Conservation (phyloP, 2,888 invertebrate species). For the Sylvicola fuscatus region DNA sequence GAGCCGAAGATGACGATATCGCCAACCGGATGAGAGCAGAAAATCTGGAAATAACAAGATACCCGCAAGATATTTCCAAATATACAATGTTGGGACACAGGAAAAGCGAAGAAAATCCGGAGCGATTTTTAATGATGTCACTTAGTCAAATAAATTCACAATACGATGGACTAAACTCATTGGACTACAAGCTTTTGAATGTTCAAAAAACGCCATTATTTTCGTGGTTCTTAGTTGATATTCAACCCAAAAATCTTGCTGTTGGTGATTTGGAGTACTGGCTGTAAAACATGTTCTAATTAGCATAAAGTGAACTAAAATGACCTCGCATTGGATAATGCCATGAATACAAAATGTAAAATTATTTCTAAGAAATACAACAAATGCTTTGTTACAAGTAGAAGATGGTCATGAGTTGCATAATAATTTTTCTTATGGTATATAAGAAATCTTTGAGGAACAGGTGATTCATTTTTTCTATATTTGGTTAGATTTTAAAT, state of each 20-base stretch:
- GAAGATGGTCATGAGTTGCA: no score
- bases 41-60: constrained; percentile 31
- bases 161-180: constrained; percentile 70
- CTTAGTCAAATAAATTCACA: constrained; percentile 65
- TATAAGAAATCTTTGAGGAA: no score
- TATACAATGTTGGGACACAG: constrained; percentile 92
- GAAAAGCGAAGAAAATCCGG: constrained; percentile 76
- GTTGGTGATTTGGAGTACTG: no score
- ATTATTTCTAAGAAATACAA: no score
- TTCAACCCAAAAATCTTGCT: constrained; percentile 30
- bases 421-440: no score
- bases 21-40: constrained; percentile 29
- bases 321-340: no score
- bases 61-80: constrained; percentile 77
- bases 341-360: no score
- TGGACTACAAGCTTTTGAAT: constrained; percentile 53
- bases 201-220: constrained; percentile 50
- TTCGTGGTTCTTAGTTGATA: constrained; percentile 62
- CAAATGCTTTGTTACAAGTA: no score
- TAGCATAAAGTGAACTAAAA: no score
- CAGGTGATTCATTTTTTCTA: no score
- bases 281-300: no score
- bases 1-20: constrained; percentile 41
- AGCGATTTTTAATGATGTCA: constrained; percentile 66
- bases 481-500: no score